A percentile compares a stretch with the other conserved stretches of the same genome.
Evolutionary conservation across 2,888 invertebrate species (phyloP).

Genomic region (Sphaeridia pumilis): DNA sequence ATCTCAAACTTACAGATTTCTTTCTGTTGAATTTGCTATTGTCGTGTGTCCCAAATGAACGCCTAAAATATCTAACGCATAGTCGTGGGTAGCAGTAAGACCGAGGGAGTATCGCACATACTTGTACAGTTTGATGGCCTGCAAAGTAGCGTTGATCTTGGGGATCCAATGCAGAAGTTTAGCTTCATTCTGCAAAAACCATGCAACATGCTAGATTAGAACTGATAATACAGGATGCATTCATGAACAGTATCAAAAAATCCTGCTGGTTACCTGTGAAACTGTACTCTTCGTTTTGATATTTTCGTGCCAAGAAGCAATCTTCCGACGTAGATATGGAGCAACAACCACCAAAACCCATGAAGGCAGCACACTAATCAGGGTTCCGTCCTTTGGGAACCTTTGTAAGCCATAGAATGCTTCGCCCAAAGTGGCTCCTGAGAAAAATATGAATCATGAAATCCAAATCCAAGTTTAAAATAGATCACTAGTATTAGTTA

Average conservation of each 20-base stretch:
- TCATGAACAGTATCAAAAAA: too few relatives aligned
- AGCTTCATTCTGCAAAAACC: too few relatives aligned
- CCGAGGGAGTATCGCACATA: conserved; percentile 8
- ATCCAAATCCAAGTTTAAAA: not conserved
- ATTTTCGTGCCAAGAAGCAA: not conserved
- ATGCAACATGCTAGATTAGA: too few relatives aligned
- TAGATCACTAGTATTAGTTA: not conserved
- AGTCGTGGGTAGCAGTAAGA: conserved; percentile 4
- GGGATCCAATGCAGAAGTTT: conserved; percentile 6
- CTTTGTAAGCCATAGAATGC: conserved; percentile 33
- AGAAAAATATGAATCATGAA: not conserved
- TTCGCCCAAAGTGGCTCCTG: conserved; percentile 30
- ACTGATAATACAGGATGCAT: too few relatives aligned
- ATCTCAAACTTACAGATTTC: not conserved
- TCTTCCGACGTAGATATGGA: not conserved
- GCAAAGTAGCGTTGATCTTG: not conserved
- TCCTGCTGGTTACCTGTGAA: not conserved
- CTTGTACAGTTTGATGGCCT: conserved; percentile 5
- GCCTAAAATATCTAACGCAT: conserved; percentile 4
- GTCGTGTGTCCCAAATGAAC: conserved; percentile 3
- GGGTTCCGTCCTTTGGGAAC: not conserved
- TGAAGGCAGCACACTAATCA: not conserved
- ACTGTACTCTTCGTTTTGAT: not conserved
- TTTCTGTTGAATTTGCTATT: not conserved
- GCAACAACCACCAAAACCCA: not conserved